Evolutionary conservation across 2,888 invertebrate species (phyloP).

Genomic region (Metallyticus violacea): DNA sequence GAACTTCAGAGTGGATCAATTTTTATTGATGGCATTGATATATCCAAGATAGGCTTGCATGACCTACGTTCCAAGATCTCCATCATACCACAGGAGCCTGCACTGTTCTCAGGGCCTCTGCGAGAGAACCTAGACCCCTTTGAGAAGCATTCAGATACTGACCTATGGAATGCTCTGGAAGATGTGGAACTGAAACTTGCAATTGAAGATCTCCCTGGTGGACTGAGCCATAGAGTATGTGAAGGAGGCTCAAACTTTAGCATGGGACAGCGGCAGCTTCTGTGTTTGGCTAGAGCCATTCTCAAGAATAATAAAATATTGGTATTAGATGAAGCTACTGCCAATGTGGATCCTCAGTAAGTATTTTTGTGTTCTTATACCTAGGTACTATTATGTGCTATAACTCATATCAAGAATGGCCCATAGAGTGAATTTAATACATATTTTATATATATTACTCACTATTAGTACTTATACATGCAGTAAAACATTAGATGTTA

Average conservation of each 20-base stretch:
- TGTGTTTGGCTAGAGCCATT: constrained; percentile 64
- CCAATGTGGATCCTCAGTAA: constrained; percentile 60
- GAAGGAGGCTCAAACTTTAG: constrained; percentile 65
- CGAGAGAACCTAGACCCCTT: constrained; percentile 85
- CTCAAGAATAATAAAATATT: constrained; percentile 57
- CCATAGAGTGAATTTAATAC: no score
- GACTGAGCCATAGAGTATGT: constrained; percentile 62
- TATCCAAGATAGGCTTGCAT: constrained; percentile 67
- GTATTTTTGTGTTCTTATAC: no score
- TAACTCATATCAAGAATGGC: no score
- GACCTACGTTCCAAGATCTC: constrained; percentile 78
- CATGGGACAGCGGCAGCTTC: constrained; percentile 63
- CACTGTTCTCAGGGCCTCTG: constrained; percentile 82
- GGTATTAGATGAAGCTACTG: constrained; percentile 64
- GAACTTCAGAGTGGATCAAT: constrained; percentile 72
- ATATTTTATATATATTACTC: no score
- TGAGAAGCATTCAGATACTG: constrained; percentile 65
- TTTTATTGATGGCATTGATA: constrained; percentile 71
- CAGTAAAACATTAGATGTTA: no score
- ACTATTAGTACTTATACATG: no score
- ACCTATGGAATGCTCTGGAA: constrained; percentile 74
- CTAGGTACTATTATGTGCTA: no score
- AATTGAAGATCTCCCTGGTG: neutral
- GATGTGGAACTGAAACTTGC: constrained; percentile 48
- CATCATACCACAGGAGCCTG: constrained; percentile 91